Evolutionary conservation across 1,140 invertebrate genomes (phyloP).

Genomic region (Paraescarpia echinospica): DNA sequence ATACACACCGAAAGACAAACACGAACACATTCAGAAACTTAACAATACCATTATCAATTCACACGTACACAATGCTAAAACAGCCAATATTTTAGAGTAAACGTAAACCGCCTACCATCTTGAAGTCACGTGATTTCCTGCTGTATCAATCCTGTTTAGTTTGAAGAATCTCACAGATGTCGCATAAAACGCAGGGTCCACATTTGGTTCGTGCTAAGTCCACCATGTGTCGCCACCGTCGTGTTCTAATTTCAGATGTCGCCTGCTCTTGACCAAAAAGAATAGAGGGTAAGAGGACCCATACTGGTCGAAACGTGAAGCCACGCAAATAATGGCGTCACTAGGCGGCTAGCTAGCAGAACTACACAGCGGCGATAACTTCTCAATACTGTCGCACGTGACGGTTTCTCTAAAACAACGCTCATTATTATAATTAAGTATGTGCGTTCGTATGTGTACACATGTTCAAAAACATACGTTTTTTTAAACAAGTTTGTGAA

Average conservation of each 20-base stretch:
- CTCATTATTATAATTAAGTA: no score
- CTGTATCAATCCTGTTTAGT: not conserved
- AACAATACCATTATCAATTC: not conserved
- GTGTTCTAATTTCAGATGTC: not conserved
- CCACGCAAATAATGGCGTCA: no score
- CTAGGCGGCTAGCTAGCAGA: no score
- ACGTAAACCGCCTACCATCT: not conserved
- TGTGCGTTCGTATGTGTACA: no score
- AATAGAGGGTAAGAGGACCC: no score
- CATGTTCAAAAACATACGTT: no score
- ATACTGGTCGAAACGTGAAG: no score
- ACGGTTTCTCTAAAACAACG: no score
- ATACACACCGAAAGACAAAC: not conserved
- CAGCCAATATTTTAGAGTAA: not conserved
- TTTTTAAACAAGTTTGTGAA: no score
- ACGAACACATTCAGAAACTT: not conserved
- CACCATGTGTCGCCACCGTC: not conserved
- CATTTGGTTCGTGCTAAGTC: not conserved
- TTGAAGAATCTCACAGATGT: not conserved
- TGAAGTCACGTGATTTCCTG: conserved; percentile 2
- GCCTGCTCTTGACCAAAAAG: no score
- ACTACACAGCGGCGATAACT: no score
- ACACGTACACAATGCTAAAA: not conserved
- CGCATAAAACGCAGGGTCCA: not conserved
- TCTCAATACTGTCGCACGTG: no score